A percentile compares a stretch with the other conserved stretches of the same genome.
Evolutionary conservation across 2,113 vertebrate genomes (phyloP).

Genomic region (Epinephelus moara): DNA sequence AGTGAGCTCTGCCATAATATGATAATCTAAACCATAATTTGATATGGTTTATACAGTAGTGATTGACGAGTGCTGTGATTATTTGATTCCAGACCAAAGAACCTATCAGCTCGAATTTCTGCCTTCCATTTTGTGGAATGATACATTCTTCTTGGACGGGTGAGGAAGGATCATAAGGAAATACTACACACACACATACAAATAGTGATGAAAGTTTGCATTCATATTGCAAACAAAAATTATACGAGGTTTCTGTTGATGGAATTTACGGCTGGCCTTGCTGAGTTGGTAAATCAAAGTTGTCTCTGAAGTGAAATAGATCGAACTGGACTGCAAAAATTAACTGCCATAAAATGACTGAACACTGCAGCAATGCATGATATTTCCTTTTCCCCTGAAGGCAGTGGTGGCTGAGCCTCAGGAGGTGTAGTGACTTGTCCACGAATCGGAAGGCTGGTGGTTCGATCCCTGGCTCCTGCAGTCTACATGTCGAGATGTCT

Average conservation of each 20-base stretch:
- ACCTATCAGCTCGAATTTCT: slow-evolving; percentile 52
- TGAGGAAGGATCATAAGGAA: slow-evolving; percentile 28
- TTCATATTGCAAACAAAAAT: slow-evolving; percentile 8
- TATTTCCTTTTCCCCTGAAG: background rate
- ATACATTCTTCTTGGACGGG: slow-evolving; percentile 18
- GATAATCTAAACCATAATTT: slow-evolving; percentile 71
- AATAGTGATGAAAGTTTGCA: slow-evolving; percentile 5
- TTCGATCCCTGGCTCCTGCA: background rate
- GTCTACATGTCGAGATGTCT: background rate
- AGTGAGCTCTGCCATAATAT: slow-evolving; percentile 61
- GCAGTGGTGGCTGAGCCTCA: background rate
- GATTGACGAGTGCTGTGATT: slow-evolving; percentile 63
- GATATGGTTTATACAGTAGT: slow-evolving; percentile 66
- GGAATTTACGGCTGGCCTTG: background rate
- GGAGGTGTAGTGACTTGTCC: too few relatives aligned
- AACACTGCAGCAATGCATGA: background rate
- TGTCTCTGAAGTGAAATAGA: background rate
- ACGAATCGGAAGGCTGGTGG: background rate
- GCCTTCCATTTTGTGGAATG: slow-evolving; percentile 32
- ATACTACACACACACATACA: background rate
- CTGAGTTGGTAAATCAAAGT: slow-evolving; percentile 9
- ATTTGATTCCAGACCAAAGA: slow-evolving; percentile 67
- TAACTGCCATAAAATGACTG: slow-evolving; percentile 1
- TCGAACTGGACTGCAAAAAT: background rate
- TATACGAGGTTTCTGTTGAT: slow-evolving; percentile 9